Base-by-base conservation (phyloP, 2,888 invertebrate genomes). In the Spodoptera exigua region DNA sequence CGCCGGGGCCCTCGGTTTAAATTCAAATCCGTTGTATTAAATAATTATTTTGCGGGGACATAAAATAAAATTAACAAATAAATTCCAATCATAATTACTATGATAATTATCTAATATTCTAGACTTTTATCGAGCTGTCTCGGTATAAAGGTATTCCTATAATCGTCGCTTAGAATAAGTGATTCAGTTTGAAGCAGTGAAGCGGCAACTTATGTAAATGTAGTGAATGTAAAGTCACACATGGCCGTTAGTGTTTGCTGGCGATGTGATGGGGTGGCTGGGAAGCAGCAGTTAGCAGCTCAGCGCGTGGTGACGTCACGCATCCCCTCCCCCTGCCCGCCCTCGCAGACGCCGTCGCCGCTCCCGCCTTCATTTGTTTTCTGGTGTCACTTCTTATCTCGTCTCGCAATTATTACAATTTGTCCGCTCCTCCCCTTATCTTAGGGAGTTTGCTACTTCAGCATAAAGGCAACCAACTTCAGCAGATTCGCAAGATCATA, bases 351-450 rank as follows among this genome's bases (percentile, higher is more conserved):
- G 76, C 61, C 74, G 74, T 63, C 75, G 74, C 68, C 81, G 76
- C 76, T 79, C 89, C 90, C 87, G 88, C 90, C 87, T 92, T 93
- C 93, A 93, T 93, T 93, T 94, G 93, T 93, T 94, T 94, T 93
- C 92, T 93, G 91, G 91, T 92, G 93, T 93, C 93, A 93, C 86
- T 93, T 89, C 93, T 94, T 94, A 93, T 94, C 94, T 92, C 92
- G 90, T 90, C 89, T 88, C 90, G 90, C 93, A 94, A 94, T 93
- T 93, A 94, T 94, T 92, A 94, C 93, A 93, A 93, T 94, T 93
- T 94, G 93, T 93, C 93, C 89, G 92, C 90, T 90, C 92, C 91
- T 91, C 91, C 92, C 92, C 91, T 94, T 93, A 94, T 94, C 93
- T 93, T 86, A 88, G 87, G 82, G 86, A 90, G 85, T 90, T 90